phyloP scores from a whole-genome alignment of 1,140 invertebrate genomes.

The Drosophila nannoptera region DNA sequence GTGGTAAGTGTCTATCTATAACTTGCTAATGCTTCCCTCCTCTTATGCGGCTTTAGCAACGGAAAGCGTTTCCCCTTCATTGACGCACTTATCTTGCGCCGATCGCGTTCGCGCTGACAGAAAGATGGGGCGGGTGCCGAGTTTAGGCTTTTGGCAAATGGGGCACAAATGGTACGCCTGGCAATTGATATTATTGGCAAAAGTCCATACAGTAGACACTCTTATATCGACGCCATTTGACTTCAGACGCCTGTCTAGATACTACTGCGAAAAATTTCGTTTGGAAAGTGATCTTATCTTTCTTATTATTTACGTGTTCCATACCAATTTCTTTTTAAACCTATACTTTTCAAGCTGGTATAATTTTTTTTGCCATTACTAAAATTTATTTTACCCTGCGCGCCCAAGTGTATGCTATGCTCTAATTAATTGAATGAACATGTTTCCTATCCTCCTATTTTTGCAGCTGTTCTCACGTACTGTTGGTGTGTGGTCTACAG shows the following conservation, averaged over 20 bases:
- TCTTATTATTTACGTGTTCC: background rate
- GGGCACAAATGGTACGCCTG: slow-evolving; percentile 59
- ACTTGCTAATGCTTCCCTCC: slow-evolving; percentile 1
- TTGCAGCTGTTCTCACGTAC: slow-evolving; percentile 85
- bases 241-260: background rate
- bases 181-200: too few species aligned
- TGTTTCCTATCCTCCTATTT: slow-evolving; percentile 38
- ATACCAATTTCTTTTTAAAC: too few species aligned
- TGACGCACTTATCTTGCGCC: slow-evolving; percentile 67
- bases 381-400: background rate
- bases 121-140: slow-evolving; percentile 5
- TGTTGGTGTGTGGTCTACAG: slow-evolving; percentile 88
- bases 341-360: too few species aligned
- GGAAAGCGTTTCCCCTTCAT: slow-evolving; percentile 62
- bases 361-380: background rate
- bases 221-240: background rate
- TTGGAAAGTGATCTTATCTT: background rate
- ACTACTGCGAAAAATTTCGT: too few species aligned
- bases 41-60: slow-evolving; percentile 66
- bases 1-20: slow-evolving; percentile 80
- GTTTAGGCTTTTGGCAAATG: slow-evolving; percentile 40
- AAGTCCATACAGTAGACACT: slow-evolving; percentile 29
- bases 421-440: background rate
- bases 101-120: slow-evolving; percentile 57
- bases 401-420: slow-evolving; percentile 3